Evolutionary conservation across 2,888 invertebrate genomes (phyloP), one percentile per base, ranked within the genome.

Genomic region (Himalopsyche tibetana): DNA sequence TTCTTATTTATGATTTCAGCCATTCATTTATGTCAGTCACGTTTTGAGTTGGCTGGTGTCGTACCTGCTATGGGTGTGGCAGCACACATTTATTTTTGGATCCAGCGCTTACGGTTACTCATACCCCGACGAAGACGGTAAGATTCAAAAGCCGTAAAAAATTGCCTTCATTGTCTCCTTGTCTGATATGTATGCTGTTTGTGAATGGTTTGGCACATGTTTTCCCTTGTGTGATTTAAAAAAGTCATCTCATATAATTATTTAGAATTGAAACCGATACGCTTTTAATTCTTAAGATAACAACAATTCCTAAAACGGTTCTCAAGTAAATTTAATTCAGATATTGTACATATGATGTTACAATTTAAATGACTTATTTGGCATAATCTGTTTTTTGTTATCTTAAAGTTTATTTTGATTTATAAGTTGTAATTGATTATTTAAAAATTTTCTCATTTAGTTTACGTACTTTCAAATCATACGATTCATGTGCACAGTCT

Each of bases 41-140:
- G 89, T 94, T 4, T 90, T 94, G 90, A 93, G 94, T 88, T 95
- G 95, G 95, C 91, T 94, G 85, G 89, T 94, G 80, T 92, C 94
- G 69, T 94, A 94, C 42, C 90, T 94, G 45, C 90, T 95, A 74
- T 94, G 95, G 93, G 91, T 95, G 88, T 93, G 94, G 90, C 93
- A 94, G 90, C 94, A 94, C 79, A 92, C 94, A 69, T 90, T 93
- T 11, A 90, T 93, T 88, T 90, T 92, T 88, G 92, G 93, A 88
- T 92, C 94, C 85, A 93, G 93, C 89, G 92, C 93, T 17, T 93
- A 93, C 15, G 89, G 89, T 63, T 90, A 90, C 74, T 92, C 93
- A 88, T 93, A 93, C 89, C 84, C 86, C 36, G 85, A 88, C 42
- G 89, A 89, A 15, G 89, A 89, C 8, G 89, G 89, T 89, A 79